Conservation (phyloP, 2,888 invertebrate genomes). For the Melinaea menophilus region DNA sequence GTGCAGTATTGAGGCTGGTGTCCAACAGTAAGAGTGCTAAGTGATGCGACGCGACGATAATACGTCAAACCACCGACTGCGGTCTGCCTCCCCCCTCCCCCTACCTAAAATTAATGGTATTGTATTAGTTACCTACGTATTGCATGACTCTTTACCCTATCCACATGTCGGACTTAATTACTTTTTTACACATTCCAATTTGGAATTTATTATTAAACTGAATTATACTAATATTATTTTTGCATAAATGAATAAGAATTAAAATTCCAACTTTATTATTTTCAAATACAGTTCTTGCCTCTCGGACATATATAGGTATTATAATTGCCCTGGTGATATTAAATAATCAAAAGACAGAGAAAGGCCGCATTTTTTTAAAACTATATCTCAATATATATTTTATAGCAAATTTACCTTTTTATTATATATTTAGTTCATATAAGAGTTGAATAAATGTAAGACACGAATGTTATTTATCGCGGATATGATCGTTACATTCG, state of each 20-base stretch:
- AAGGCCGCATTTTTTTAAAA: no score
- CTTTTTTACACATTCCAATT: conserved; percentile 2
- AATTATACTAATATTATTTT: conserved; percentile 3
- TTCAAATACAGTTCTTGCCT: not conserved
- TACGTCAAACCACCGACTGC: conserved; percentile 62
- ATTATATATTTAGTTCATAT: no score
- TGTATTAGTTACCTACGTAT: conserved; percentile 10
- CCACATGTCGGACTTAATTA: not conserved
- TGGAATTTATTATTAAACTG: not conserved
- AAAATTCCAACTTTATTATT: conserved; percentile 5
- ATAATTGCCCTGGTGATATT: no score
- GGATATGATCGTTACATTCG: conserved; percentile 42
- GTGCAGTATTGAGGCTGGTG: conserved; percentile 29
- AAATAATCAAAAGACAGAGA: no score
- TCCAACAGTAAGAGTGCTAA: conserved; percentile 45
- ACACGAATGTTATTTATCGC: conserved; percentile 41
- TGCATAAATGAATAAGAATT: conserved; percentile 11
- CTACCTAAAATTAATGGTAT: conserved; percentile 52
- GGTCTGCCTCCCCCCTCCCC: conserved; percentile 43
- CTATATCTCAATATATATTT: no score
- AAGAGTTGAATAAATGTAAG: conserved; percentile 14
- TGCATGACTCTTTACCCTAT: conserved; percentile 20
- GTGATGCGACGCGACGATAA: conserved; percentile 58
- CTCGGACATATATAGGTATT: no score
- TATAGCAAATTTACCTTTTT: no score